Conservation (phyloP, 2,797 vertebrate species). For the Sphaeramia orbicularis region DNA sequence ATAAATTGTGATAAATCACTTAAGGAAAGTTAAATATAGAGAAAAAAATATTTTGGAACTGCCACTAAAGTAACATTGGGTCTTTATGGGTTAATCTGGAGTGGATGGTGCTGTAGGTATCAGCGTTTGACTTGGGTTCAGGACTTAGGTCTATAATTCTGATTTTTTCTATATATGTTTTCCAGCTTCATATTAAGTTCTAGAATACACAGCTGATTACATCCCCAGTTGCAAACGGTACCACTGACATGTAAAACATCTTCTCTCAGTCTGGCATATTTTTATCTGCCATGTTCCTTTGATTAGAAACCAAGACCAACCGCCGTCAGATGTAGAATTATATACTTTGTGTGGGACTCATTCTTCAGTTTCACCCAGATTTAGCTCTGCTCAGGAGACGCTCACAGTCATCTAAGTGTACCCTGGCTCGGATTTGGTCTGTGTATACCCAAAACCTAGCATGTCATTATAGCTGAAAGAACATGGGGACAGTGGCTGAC, state of each 20-base stretch:
- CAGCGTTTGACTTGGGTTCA: background rate
- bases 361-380: constrained; percentile 61
- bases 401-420: constrained; percentile 63
- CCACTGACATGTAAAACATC: constrained; percentile 9
- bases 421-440: constrained; percentile 55
- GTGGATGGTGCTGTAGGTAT: background rate
- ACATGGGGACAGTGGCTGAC: constrained; percentile 68
- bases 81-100: too few species aligned
- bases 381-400: constrained; percentile 55
- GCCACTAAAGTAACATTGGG: too few species aligned
- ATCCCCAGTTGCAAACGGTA: constrained; percentile 1
- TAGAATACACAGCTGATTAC: background rate
- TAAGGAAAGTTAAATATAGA: too few species aligned
- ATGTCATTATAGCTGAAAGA: constrained; percentile 74
- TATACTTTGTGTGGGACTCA: constrained; percentile 44
- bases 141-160: background rate
- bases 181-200: background rate
- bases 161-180: background rate
- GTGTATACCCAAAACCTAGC: constrained; percentile 45
- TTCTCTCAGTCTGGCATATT: constrained; percentile 36
- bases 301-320: constrained; percentile 59
- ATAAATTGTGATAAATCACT: too few species aligned
- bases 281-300: constrained; percentile 33
- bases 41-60: too few species aligned
- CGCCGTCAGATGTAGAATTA: constrained; percentile 58